Base-by-base conservation (phyloP, 2,888 invertebrate genomes). In the Ormyrus thymus region DNA sequence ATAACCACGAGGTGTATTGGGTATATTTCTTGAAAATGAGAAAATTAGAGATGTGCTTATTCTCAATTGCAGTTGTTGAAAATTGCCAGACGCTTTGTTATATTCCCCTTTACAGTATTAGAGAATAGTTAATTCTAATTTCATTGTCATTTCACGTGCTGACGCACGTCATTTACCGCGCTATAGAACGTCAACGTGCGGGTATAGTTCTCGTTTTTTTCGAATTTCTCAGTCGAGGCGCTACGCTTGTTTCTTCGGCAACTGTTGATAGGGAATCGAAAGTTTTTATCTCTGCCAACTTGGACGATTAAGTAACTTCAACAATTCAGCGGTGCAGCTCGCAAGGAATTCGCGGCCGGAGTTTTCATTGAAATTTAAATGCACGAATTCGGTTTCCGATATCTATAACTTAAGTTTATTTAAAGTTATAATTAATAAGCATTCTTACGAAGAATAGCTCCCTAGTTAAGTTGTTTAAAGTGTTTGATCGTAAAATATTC, bases 301-400 rank as follows among this genome's bases (percentile, higher is more conserved):
- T 13, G 46, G 55, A 3, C 72, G 77, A 78, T 72, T 71, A 77
- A 77, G 68, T 66, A 73, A 55, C 55, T 78, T 50, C 56, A 62
- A 68, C 53, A 62, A 62, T 72, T 78, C 61, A 46, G 55, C 77
- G 43, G 7, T 61, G 11, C 15, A n/a, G 15, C 11, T 29, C 51
- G 10, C 51, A 15, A 29, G 50, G 51, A 58, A 69, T 78, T 70
- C 64, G 70, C n/a, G 69, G 46, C 55, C 9, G 56, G 72, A 72
- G 61, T 72, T 76, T 62, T 56, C 76, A 76, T 66, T 61, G 72
- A 76, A 71, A 72, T 76, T 79, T 59, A 72, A 72, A 74, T 72
- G 62, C 45, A 53, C 43, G 64, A 74, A 43, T 73, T 69, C 29
- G 69, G 15, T 46, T 58, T 48, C 9, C 70, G 45, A 76, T 61